Conservation (phyloP, 2,113 vertebrate species). For the Gallinago paraguaiae region DNA sequence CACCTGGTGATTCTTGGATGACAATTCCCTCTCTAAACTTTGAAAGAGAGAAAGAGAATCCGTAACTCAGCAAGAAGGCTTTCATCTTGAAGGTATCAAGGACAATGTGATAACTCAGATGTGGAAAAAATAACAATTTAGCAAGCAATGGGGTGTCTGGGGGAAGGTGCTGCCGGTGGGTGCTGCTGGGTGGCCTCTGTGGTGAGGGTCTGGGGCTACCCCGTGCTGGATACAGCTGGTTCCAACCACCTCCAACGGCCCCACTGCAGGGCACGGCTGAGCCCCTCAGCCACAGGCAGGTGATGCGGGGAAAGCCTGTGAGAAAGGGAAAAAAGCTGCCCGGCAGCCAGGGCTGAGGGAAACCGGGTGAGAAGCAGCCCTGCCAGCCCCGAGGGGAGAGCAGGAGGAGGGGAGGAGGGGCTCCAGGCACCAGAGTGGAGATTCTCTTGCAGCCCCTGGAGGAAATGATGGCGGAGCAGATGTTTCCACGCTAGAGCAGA, state of each 20-base stretch:
- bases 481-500: not conserved
- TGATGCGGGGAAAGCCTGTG: rapidly evolving
- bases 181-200: rapidly evolving
- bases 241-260: rapidly evolving
- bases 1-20: not conserved
- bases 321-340: not conserved
- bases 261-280: not conserved
- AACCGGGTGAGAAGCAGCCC: not conserved
- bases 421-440: no score
- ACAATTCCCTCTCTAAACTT: not conserved
- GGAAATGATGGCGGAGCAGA: rapidly evolving
- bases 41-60: not conserved
- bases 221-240: rapidly evolving
- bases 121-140: not conserved
- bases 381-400: rapidly evolving
- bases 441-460: no score
- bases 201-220: rapidly evolving
- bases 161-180: not conserved
- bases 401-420: not conserved
- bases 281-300: rapidly evolving
- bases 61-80: not conserved
- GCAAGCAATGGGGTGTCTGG: not conserved
- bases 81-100: not conserved
- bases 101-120: not conserved
- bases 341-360: not conserved